These are phyloP conservation scores for Agrotis exclamationis DNA, from an alignment of 2,888 invertebrate genomes.

Conservation along the genomic window DNA sequence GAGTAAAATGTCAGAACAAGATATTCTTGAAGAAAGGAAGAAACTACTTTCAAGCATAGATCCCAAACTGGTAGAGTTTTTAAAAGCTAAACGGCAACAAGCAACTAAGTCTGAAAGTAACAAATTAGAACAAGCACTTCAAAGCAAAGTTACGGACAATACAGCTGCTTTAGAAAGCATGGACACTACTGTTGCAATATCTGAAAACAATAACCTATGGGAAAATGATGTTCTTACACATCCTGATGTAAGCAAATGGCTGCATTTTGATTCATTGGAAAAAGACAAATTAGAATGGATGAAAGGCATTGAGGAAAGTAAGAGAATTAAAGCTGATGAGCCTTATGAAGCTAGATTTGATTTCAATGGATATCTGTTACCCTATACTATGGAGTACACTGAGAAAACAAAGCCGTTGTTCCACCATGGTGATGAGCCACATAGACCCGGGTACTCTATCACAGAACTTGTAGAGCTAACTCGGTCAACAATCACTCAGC, in stretches of 20 bases:
- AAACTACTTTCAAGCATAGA: conserved; percentile 92
- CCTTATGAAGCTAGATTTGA: conserved; percentile 96
- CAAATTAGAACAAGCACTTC: conserved; percentile 33
- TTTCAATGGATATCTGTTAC: conserved; percentile 95
- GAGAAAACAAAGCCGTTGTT: conserved; percentile 93
- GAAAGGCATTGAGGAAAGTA: conserved; percentile 92
- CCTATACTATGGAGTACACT: conserved; percentile 92
- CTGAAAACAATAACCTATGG: conserved; percentile 78
- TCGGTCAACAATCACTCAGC: conserved; percentile 95
- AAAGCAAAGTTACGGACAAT: conserved; percentile 16
- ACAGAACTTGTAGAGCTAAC: conserved; percentile 96
- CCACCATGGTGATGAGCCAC: conserved; percentile 98
- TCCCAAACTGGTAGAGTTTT: conserved; percentile 93
- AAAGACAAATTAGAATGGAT: conserved; percentile 97
- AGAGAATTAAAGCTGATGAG: conserved; percentile 90
- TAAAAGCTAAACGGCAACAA: conserved; percentile 85
- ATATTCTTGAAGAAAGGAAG: conserved; percentile 94
- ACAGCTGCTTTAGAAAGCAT: conserved; percentile 69
- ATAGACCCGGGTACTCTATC: conserved; percentile 97
- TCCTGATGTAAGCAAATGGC: conserved; percentile 93
- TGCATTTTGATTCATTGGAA: conserved; percentile 97
- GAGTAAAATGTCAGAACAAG: conserved; percentile 93
- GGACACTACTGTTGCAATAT: conserved; percentile 72
- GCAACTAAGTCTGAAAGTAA: conserved; percentile 19
- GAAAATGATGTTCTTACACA: conserved; percentile 92